phyloP scores from a whole-genome alignment of 2,113 vertebrate genomes.

The Corythoichthys intestinalis region DNA sequence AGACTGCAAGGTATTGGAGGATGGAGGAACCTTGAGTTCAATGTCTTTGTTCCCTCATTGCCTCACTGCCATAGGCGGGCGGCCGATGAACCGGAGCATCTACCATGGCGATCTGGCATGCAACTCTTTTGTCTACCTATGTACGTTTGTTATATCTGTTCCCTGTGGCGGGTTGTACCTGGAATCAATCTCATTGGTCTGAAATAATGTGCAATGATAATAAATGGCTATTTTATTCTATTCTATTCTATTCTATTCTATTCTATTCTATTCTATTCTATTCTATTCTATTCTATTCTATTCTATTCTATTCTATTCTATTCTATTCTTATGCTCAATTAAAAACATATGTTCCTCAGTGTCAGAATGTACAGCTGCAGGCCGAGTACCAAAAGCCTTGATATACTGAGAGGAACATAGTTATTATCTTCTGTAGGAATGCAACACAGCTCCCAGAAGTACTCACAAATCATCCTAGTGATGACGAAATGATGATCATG shows the following conservation, averaged over 20 bases:
- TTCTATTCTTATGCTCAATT: constrained; percentile 11
- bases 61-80: no score
- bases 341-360: not conserved
- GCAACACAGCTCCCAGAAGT: not conserved
- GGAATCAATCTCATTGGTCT: not conserved
- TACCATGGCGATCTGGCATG: no score
- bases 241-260: not conserved
- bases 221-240: no score
- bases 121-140: no score
- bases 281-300: constrained; percentile 13
- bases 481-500: constrained; percentile 1
- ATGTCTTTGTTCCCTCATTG: no score
- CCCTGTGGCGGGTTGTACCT: no score
- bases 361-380: not conserved
- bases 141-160: no score
- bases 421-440: constrained; percentile 1
- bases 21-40: no score
- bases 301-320: constrained; percentile 11
- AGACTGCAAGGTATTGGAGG: no score
- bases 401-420: not conserved
- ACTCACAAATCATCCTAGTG: not conserved
- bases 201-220: no score
- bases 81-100: no score
- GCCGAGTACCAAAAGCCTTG: not conserved
- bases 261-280: constrained; percentile 5